These are phyloP conservation scores for Nothocercus nigrocapillus DNA, from an alignment of 2,113 vertebrate genomes.

Conservation along the genomic window DNA sequence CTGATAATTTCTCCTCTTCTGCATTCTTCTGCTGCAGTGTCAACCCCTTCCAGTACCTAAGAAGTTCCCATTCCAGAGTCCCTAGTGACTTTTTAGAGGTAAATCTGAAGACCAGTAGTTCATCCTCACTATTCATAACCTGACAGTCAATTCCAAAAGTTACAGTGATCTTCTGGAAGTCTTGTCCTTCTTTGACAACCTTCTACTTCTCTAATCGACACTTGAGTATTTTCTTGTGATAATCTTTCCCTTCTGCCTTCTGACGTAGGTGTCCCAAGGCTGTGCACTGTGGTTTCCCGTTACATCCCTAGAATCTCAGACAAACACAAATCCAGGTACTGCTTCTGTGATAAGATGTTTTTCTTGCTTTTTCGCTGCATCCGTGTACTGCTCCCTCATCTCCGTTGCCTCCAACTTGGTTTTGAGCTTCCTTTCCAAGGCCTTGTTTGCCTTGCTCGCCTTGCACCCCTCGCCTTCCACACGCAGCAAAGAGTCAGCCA, in stretches of 20 bases:
- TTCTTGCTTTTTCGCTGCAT: fast-evolving
- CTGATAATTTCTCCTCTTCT: background rate
- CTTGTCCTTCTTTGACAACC: background rate
- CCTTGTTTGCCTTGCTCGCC: background rate
- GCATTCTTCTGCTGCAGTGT: background rate
- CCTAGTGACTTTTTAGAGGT: background rate
- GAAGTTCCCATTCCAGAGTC: background rate
- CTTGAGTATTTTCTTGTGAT: background rate
- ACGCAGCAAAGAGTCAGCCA: background rate
- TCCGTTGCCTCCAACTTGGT: fast-evolving
- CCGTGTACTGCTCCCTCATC: background rate
- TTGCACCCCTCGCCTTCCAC: background rate
- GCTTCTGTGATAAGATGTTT: background rate
- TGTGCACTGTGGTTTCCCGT: background rate
- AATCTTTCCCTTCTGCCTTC: background rate
- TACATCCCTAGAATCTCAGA: background rate
- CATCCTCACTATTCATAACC: background rate
- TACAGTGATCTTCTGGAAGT: too few species aligned
- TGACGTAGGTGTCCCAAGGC: background rate
- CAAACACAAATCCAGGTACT: background rate
- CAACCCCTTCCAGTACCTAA: background rate
- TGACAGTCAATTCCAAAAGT: background rate
- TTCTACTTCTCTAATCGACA: background rate
- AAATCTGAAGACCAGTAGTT: background rate
- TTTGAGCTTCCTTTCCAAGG: background rate